These are phyloP conservation scores for Machaerirhynchus nigripectus DNA, from an alignment of 2,113 vertebrate genomes.

Conservation along the genomic window DNA sequence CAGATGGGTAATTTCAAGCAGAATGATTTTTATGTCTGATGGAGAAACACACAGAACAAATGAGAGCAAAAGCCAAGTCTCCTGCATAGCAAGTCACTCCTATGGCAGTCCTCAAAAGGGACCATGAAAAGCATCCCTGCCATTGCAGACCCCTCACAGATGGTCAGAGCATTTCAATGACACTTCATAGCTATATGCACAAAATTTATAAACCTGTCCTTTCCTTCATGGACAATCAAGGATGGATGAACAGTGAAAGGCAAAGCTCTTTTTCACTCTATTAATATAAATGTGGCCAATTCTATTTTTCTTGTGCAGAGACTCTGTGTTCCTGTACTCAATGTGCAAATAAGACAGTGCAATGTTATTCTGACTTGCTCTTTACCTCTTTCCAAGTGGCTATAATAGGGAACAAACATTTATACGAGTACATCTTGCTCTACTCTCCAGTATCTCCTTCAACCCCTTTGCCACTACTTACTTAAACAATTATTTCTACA, in stretches of 20 bases:
- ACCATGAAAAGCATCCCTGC: not conserved
- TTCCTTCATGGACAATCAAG: not conserved
- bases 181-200: not conserved
- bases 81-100: not conserved
- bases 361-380: not conserved
- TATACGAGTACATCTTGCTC: not conserved
- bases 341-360: not conserved
- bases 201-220: not conserved
- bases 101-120: not conserved
- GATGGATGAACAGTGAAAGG: not conserved
- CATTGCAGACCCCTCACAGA: not conserved
- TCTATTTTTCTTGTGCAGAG: not conserved
- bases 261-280: not conserved
- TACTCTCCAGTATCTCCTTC: not conserved
- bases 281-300: not conserved
- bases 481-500: slow-evolving; percentile 53
- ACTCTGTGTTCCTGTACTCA: not conserved
- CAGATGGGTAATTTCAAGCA: slow-evolving; percentile 37
- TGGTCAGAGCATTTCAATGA: not conserved
- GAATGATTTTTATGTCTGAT: slow-evolving; percentile 14
- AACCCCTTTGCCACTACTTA: not conserved
- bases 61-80: slow-evolving; percentile 19
- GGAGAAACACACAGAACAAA: slow-evolving; percentile 12
- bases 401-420: not conserved
- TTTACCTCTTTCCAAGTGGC: not conserved